Percentiles rank a stretch among this genome's conserved stretches.
Evolutionary conservation across 1,140 invertebrate species (phyloP).

Genomic region (Ceratosolen solmsi): DNA sequence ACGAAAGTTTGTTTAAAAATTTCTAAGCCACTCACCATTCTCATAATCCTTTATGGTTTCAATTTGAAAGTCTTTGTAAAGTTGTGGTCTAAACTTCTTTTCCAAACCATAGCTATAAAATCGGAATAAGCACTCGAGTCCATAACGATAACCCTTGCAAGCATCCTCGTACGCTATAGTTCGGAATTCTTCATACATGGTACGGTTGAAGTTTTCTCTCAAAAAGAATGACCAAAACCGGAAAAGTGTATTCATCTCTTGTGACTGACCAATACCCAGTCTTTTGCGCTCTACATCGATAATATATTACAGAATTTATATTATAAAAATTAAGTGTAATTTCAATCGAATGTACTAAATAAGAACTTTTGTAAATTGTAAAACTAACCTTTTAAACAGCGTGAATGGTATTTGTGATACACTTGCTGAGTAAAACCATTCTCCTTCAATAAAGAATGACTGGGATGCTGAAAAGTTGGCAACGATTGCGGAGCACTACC

Average conservation of each 20-base stretch:
- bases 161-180: conserved; percentile 94
- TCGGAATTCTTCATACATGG: conserved; percentile 98
- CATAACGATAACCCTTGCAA: conserved; percentile 89
- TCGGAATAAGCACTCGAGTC: conserved; percentile 97
- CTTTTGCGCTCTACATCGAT: conserved; percentile 91
- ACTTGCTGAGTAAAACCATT: conserved; percentile 98
- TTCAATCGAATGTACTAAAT: too few relatives aligned
- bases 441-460: conserved; percentile 94
- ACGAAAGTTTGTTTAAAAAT: neutral
- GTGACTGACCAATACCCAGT: conserved; percentile 92
- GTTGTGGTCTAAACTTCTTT: conserved; percentile 91
- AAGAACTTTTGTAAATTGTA: too few relatives aligned
- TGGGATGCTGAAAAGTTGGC: conserved; percentile 95
- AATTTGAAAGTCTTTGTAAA: conserved; percentile 96
- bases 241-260: conserved; percentile 98
- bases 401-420: conserved; percentile 94
- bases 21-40: conserved; percentile 75
- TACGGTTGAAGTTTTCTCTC: conserved; percentile 97
- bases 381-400: conserved; percentile 89
- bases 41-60: conserved; percentile 95
- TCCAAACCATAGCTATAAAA: conserved; percentile 99
- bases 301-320: too few relatives aligned
- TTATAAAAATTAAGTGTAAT: too few relatives aligned
- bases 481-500: conserved; percentile 86
- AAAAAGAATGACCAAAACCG: conserved; percentile 99